phyloP scores from a whole-genome alignment of 2,888 invertebrate genomes.

The Mesorhabditis spiculigera region DNA sequence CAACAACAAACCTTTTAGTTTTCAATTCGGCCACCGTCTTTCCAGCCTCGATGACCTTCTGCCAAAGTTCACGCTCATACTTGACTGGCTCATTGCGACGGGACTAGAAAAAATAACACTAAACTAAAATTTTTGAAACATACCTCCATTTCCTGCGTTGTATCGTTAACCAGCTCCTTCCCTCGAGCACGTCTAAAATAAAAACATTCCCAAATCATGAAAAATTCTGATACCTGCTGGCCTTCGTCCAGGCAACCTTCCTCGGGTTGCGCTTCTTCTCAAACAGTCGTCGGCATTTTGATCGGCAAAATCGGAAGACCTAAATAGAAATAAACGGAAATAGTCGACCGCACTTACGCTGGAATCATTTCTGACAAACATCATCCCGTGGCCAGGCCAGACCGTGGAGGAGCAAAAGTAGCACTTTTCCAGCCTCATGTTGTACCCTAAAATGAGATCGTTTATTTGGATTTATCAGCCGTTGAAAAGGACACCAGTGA shows the following conservation, averaged over 20 bases:
- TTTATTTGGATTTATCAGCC: not conserved
- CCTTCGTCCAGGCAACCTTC: constrained; percentile 97
- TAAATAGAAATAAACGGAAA: constrained; percentile 60
- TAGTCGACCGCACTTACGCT: constrained; percentile 71
- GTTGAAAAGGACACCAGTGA: too few species aligned
- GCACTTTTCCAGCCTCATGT: constrained; percentile 96
- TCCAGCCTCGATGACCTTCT: constrained; percentile 53
- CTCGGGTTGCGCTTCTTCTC: constrained; percentile 99
- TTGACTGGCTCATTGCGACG: constrained; percentile 85
- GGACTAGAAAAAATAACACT: constrained; percentile 62
- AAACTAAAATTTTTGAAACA: not conserved
- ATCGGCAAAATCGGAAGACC: constrained; percentile 95
- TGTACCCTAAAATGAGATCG: constrained; percentile 11
- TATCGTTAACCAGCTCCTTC: constrained; percentile 84
- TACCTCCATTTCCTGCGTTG: constrained; percentile 87
- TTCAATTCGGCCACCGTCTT: constrained; percentile 49
- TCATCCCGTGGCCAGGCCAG: constrained; percentile 96
- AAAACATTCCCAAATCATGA: constrained; percentile 10
- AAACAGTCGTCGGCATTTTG: constrained; percentile 73
- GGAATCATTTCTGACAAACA: constrained; percentile 95
- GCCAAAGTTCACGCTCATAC: constrained; percentile 73
- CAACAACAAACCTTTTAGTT: constrained; percentile 39
- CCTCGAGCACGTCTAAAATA: constrained; percentile 48
- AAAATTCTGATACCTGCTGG: constrained; percentile 77
- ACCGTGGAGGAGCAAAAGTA: constrained; percentile 96